Evolutionary conservation across 1,140 invertebrate species (phyloP), one percentile per base, ranked within the genome.

Genomic region (Megathymus violae): DNA sequence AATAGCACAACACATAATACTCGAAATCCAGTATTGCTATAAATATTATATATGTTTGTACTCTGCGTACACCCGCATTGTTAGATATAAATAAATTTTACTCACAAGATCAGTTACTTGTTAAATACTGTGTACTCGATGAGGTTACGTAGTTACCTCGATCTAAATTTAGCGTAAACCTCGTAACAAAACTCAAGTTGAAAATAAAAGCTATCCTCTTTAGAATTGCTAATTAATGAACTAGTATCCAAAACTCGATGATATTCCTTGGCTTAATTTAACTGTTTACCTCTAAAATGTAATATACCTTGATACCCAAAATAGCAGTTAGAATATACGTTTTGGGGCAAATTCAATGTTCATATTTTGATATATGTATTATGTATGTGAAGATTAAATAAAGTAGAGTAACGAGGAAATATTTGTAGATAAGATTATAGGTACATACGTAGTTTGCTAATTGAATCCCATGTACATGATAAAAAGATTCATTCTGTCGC

Each of bases 21-120:
- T 31, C 27, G 7, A 31, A 31, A 31, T 31, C 27, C 3, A 31
- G 1, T 31, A 31, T 31, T 31, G 7, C 34, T 36, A 36, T 2
- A 36, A 36, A 3, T 36, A 36, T 36, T 36, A 11, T 11, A 36
- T 7, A 11, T 9, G 1, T 36, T 36, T 11, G 34, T 36, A 36
- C 34, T 36, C 34, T 36, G n/a, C 34, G 34, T 36, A 36, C 34
- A 36, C 34, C n/a, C 34, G 34, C 34, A 36, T 11, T 36, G 27
- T 7, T 31, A 31, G 7, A 4, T 5, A 31, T 31, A 31, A 31
- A 5, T 5, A 22, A 4, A 31, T 31, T 31, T 11, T 0, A 36
- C n/a, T 36, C n/a, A 36, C 34, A 36, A 36, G 34, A 36, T 36
- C 34, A 10, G n/a, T 7, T 36, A 36, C n/a, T 36, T 36, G n/a